Base-by-base conservation (phyloP, 2,888 invertebrate genomes). In the Eutolmus rufibarbis region DNA sequence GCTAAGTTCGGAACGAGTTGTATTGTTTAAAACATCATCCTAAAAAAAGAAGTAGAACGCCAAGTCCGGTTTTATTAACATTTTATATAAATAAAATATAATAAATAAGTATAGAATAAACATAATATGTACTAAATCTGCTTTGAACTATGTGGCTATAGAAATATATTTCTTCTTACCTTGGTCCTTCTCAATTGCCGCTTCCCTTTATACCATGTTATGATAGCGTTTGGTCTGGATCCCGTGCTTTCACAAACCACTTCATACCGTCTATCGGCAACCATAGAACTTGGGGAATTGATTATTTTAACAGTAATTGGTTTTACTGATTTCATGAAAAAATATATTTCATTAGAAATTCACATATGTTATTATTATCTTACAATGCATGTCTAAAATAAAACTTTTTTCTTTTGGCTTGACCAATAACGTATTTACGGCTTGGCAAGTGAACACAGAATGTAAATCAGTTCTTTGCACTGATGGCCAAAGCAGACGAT, bases 131-230 rank as follows among this genome's bases (percentile, higher is more conserved):
- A 40, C 40, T 40, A 40, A 43, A 43, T 12, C 12, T 43, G 43
- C 9, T 43, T 43, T 43, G 12, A 43, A 12, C 12, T 43, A 12
- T 12, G 12, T 43, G 12, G 12, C 12, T 43, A 43, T 12, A 76
- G 34, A 31, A 5, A 76, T 37, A 28, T 40, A 37, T 37, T 76
- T 34, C 4, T 76, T 91, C 93, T 93, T 91, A 97, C 97, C 94
- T 95, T 96, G 88, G 96, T 96, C 91, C 96, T 94, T 90, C 96
- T 95, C 89, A 97, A 95, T 91, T 96, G 96, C 88, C 96, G 94
- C 92, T 96, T 97, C 89, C 97, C 97, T 92, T 97, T 97, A 94
- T 96, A 97, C 97, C 97, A 97, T 19, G 97, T 96, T 92, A 97
- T 95, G 91, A 96, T 94, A 40, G 97, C 97, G 31, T 97, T 95